Evolutionary conservation across 2,113 vertebrate species (phyloP).

Genomic region (Sphyrna mokarran): DNA sequence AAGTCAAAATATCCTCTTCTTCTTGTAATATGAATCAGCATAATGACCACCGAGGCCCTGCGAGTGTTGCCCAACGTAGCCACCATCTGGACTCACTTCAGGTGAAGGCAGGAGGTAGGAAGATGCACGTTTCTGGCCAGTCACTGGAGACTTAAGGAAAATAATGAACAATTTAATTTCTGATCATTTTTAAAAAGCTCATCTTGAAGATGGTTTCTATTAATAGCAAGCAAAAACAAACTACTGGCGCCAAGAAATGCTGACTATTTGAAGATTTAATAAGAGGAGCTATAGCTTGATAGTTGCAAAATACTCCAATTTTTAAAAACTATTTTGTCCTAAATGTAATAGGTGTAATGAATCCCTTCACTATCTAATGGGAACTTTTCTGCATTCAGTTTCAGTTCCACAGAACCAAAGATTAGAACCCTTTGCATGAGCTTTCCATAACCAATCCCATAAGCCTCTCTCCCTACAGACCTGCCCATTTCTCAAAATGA

Average conservation of each 20-base stretch:
- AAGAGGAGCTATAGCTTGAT: too few relatives aligned
- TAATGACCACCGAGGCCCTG: slow-evolving; percentile 68
- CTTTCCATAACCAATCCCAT: not conserved
- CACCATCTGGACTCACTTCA: slow-evolving; percentile 61
- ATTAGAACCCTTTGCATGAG: not conserved
- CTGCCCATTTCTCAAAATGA: not conserved
- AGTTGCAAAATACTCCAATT: too few relatives aligned
- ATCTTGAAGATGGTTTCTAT: not conserved
- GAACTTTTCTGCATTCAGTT: not conserved
- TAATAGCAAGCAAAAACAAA: not conserved
- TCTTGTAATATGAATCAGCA: slow-evolving; percentile 81
- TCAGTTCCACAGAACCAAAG: not conserved
- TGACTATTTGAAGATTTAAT: not conserved
- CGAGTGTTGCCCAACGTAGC: slow-evolving; percentile 66
- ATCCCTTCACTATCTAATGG: not conserved
- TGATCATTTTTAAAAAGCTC: not conserved
- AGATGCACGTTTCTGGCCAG: slow-evolving; percentile 81
- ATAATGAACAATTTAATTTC: slow-evolving; percentile 41
- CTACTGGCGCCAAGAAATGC: not conserved
- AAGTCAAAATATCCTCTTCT: slow-evolving; percentile 76
- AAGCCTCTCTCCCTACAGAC: not conserved
- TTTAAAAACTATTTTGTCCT: not conserved
- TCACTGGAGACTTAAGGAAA: slow-evolving; percentile 54
- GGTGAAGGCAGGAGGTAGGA: slow-evolving; percentile 67
- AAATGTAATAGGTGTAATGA: not conserved